Conservation (phyloP, 2,888 invertebrate species). For the Glaucopsyche alexis region DNA sequence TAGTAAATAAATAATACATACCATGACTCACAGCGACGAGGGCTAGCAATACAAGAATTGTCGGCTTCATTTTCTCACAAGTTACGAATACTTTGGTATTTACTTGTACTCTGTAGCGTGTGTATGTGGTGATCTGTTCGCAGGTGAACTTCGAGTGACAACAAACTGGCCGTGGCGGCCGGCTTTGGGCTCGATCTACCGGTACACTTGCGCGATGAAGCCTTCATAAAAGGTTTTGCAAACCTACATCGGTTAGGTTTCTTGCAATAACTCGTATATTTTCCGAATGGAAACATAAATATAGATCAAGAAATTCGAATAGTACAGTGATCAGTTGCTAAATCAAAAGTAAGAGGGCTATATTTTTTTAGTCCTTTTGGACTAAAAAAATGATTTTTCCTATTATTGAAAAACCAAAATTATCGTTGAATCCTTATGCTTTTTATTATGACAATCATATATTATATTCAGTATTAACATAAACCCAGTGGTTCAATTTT, state of each 20-base stretch:
- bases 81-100: conserved; percentile 21
- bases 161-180: conserved; percentile 52
- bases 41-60: conserved; percentile 25
- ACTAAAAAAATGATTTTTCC: too few relatives aligned
- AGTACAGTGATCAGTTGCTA: too few relatives aligned
- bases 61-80: conserved; percentile 25
- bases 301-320: too few relatives aligned
- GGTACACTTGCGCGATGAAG: conserved; percentile 51
- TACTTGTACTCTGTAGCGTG: conserved; percentile 31
- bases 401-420: too few relatives aligned
- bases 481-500: too few relatives aligned
- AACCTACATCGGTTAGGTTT: neutral
- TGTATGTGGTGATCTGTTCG: conserved; percentile 39
- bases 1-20: conserved; percentile 21
- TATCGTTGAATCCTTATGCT: too few relatives aligned
- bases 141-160: conserved; percentile 48
- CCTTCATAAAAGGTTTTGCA: neutral
- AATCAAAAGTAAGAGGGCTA: too few relatives aligned
- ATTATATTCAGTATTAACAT: too few relatives aligned
- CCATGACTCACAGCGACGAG: conserved; percentile 27
- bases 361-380: too few relatives aligned
- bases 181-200: conserved; percentile 57
- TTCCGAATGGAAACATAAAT: too few relatives aligned
- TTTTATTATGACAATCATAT: too few relatives aligned
- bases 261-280: neutral